Evolutionary conservation across 2,113 vertebrate species (phyloP).

Genomic region (Podarcis raffonei): DNA sequence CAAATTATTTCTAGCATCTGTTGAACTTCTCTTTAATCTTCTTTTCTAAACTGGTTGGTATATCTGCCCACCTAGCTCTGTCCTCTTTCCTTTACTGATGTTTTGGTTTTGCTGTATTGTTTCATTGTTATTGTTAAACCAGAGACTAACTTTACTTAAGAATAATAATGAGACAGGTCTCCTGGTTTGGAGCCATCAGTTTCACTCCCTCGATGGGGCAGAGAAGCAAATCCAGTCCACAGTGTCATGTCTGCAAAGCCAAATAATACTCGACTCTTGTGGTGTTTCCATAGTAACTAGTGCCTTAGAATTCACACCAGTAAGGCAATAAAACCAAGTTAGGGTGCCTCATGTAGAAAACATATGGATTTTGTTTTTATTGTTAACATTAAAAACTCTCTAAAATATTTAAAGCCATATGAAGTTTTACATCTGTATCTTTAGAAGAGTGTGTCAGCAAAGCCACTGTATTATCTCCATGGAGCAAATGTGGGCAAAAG

Average conservation of each 20-base stretch:
- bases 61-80: not conserved
- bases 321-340: conserved; percentile 57
- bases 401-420: not conserved
- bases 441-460: not conserved
- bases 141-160: not conserved
- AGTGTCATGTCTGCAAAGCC: conserved; percentile 43
- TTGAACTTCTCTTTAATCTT: not conserved
- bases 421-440: not conserved
- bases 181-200: not conserved
- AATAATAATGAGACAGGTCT: conserved; percentile 20
- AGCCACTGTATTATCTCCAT: not conserved
- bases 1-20: not conserved
- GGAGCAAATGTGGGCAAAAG: not conserved
- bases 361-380: not conserved
- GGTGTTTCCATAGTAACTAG: conserved; percentile 65
- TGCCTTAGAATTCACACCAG: conserved; percentile 34
- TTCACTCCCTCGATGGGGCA: conserved; percentile 41
- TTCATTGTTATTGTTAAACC: not conserved
- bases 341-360: conserved; percentile 8
- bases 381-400: conserved; percentile 4
- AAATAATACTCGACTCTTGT: conserved; percentile 40
- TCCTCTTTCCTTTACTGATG: not conserved
- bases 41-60: not conserved
- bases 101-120: not conserved
- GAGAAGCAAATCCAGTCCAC: conserved; percentile 19